These are phyloP conservation scores for Suncus etruscus DNA, from an alignment of 2,113 vertebrate genomes.

Conservation along the genomic window DNA sequence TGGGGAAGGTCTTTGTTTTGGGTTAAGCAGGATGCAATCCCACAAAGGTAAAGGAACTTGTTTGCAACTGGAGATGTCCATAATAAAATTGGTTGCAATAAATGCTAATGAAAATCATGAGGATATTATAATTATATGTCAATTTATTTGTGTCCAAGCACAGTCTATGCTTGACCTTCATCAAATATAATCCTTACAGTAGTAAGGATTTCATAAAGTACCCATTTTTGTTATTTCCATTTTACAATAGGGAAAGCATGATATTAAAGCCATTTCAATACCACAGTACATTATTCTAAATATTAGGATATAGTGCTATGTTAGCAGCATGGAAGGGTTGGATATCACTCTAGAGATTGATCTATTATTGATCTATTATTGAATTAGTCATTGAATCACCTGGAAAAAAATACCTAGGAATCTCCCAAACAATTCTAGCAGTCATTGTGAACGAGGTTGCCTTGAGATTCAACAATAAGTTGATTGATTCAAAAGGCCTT, in stretches of 20 bases:
- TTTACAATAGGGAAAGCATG: background rate
- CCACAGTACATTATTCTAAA: background rate
- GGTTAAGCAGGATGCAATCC: too few relatives aligned
- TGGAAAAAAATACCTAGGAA: constrained; percentile 6
- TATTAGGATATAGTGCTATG: background rate
- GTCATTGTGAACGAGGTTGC: background rate
- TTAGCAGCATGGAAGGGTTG: fast-evolving
- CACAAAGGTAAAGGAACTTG: too few relatives aligned
- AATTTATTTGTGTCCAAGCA: background rate
- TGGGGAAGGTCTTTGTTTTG: too few relatives aligned
- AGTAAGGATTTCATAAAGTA: background rate
- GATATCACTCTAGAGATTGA: background rate
- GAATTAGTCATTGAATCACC: background rate
- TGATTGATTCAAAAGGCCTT: background rate
- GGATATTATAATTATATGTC: background rate
- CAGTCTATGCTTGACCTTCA: background rate
- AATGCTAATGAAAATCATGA: background rate
- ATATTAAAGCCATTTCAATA: background rate
- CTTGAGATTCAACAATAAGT: background rate
- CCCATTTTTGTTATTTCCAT: background rate
- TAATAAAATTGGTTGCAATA: background rate
- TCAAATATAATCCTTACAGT: background rate
- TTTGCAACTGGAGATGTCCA: background rate
- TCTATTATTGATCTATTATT: background rate
- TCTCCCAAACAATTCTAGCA: background rate